Evolutionary conservation across 2,888 invertebrate genomes (phyloP).

Genomic region (Cryptosula pallasiana): DNA sequence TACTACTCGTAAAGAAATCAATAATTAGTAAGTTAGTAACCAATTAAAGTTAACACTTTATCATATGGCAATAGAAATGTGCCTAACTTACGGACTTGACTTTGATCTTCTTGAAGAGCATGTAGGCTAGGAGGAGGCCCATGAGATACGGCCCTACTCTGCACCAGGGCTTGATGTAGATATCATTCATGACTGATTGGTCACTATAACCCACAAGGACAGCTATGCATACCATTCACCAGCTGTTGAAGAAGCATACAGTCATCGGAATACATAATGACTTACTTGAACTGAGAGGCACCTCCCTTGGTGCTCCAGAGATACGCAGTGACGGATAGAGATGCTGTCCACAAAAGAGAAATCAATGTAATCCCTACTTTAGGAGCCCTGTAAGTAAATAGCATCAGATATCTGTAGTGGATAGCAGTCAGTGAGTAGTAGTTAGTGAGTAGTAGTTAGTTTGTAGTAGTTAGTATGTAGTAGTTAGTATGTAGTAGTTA

Average conservation of each 20-base stretch:
- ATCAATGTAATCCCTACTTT: not conserved
- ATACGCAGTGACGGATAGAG: not conserved
- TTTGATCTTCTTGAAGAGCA: constrained; percentile 23
- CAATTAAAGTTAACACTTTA: too few relatives aligned
- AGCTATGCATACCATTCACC: too few relatives aligned
- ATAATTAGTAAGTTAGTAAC: too few relatives aligned
- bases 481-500: too few relatives aligned
- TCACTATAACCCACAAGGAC: constrained; percentile 22
- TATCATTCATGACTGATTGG: not conserved
- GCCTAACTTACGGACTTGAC: not conserved
- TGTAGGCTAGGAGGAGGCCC: constrained; percentile 3
- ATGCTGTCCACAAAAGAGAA: not conserved
- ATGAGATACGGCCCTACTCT: constrained; percentile 22
- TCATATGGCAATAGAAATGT: too few relatives aligned
- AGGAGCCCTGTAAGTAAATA: not conserved
- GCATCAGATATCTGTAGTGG: too few relatives aligned
- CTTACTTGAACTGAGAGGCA: not conserved
- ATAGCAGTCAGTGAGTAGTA: too few relatives aligned
- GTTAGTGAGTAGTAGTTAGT: too few relatives aligned
- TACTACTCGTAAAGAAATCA: too few relatives aligned
- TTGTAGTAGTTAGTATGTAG: too few relatives aligned
- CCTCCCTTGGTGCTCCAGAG: not conserved
- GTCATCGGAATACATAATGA: too few relatives aligned
- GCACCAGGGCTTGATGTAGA: constrained; percentile 23
- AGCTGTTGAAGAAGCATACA: too few relatives aligned